Base-by-base conservation (phyloP, 2,888 invertebrate species). In the Globia sparganii region DNA sequence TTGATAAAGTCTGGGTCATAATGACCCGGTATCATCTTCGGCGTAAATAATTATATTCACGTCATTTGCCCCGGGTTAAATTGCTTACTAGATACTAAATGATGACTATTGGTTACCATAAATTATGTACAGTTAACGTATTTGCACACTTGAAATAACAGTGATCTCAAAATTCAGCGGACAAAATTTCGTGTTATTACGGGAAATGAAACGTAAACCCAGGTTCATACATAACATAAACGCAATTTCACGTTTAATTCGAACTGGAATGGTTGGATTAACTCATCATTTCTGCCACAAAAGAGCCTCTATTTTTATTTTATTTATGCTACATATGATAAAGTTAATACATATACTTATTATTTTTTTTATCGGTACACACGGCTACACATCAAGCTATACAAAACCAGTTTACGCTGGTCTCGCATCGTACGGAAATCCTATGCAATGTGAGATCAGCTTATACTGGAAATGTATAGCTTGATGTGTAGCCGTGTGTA, bases 121-220 rank as follows among this genome's bases (percentile, higher is more conserved):
- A 43, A 66, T 64, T 37, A 64, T 31, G 18, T 56, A 37, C 18
- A 49, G 31, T 43, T 15, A 21, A 61, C 18, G 8, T 80, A 61
- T 56, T 37, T 61, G 2, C 40, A 56, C 18, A 56, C 13, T 25
- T 70, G 37, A 75, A 80, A 80, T 66, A 80, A 65, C 56, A 56
- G 15, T 34, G n/a, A 66, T 59, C 43, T 34, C 49, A 53, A 66
- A 75, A 62, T 40, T 43, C 61, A 40, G 66, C 2, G 56, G 18
- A n/a, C 18, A 67, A 66, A 80, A 70, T 67, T n/a, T 34, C 21
- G 18, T 80, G 66, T 58, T 80, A 66, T 62, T 67, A 75, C 53
- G 15, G 56, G 28, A 75, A 80, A 80, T 80, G 59, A 66, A 80
- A 80, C 28, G 56, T 66, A 80, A 75, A 75, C 59, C 31, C 40